Evolutionary conservation across 2,113 vertebrate species (phyloP).

Genomic region (Chroicocephalus ridibundus): DNA sequence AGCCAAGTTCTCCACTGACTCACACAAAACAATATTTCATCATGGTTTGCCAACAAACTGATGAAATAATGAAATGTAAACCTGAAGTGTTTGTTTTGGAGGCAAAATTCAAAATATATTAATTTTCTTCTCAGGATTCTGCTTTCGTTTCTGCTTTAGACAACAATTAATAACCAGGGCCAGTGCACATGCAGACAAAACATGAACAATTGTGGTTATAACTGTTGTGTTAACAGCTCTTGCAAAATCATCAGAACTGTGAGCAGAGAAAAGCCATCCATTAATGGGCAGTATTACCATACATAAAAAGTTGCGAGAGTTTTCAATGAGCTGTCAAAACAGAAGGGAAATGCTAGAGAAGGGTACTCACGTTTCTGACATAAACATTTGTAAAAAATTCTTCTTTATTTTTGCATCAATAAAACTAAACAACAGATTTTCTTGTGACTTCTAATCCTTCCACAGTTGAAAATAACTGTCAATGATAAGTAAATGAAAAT

Average conservation of each 20-base stretch:
- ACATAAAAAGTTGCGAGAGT: slow-evolving; percentile 46
- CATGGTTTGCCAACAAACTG: background rate
- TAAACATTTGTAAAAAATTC: slow-evolving; percentile 59
- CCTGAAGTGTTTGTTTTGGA: background rate
- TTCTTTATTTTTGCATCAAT: slow-evolving; percentile 52
- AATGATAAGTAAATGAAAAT: slow-evolving; percentile 38
- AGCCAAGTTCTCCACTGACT: background rate
- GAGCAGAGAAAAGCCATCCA: slow-evolving; percentile 58
- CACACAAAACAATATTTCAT: background rate
- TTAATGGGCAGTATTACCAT: slow-evolving; percentile 59
- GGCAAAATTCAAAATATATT: background rate
- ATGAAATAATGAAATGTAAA: background rate
- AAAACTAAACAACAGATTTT: slow-evolving; percentile 39
- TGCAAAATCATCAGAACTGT: slow-evolving; percentile 57
- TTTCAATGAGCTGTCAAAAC: slow-evolving; percentile 65
- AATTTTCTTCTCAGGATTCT: background rate
- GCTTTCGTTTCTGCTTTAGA: background rate
- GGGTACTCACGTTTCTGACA: slow-evolving; percentile 62
- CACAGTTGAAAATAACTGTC: slow-evolving; percentile 32
- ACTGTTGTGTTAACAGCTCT: slow-evolving; percentile 50
- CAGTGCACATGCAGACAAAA: slow-evolving; percentile 10
- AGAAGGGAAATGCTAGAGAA: slow-evolving; percentile 56
- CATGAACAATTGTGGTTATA: slow-evolving; percentile 45
- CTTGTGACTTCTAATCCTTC: slow-evolving; percentile 32
- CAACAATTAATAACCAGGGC: background rate